These are phyloP conservation scores for Apodemia duryi DNA, from an alignment of 2,888 invertebrate genomes.

Conservation along the genomic window DNA sequence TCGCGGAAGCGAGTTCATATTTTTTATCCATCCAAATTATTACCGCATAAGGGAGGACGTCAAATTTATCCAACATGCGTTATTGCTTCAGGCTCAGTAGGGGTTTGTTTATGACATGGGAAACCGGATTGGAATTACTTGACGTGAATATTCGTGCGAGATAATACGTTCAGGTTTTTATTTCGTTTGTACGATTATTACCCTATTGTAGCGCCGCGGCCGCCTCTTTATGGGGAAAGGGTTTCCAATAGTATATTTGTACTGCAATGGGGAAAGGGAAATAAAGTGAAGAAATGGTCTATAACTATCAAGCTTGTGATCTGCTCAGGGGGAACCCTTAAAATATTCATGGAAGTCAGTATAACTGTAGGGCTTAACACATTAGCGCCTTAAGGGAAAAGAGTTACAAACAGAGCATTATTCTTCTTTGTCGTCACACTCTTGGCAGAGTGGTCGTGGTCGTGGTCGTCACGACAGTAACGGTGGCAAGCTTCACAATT, in stretches of 20 bases:
- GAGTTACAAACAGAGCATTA: no score
- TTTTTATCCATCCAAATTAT: slow-evolving; percentile 14
- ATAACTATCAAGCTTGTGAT: not conserved
- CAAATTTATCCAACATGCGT: slow-evolving; percentile 6
- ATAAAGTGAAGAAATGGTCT: slow-evolving; percentile 1
- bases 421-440: no score
- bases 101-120: slow-evolving; percentile 12
- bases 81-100: slow-evolving; percentile 10
- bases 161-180: slow-evolving; percentile 10
- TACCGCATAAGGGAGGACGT: slow-evolving; percentile 7
- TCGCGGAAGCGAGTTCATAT: not conserved
- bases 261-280: not conserved
- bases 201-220: slow-evolving; percentile 4
- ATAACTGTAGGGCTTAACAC: not conserved
- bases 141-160: slow-evolving; percentile 11
- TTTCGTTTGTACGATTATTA: slow-evolving; percentile 13
- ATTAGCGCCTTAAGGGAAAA: not conserved
- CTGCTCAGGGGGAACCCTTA: not conserved
- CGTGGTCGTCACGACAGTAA: no score
- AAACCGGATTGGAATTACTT: slow-evolving; percentile 12
- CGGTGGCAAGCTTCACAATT: no score
- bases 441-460: no score
- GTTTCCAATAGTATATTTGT: slow-evolving; percentile 3
- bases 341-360: not conserved
- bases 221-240: slow-evolving; percentile 11